Conservation (phyloP, 2,113 vertebrate species). For the Podocnemis expansa region DNA sequence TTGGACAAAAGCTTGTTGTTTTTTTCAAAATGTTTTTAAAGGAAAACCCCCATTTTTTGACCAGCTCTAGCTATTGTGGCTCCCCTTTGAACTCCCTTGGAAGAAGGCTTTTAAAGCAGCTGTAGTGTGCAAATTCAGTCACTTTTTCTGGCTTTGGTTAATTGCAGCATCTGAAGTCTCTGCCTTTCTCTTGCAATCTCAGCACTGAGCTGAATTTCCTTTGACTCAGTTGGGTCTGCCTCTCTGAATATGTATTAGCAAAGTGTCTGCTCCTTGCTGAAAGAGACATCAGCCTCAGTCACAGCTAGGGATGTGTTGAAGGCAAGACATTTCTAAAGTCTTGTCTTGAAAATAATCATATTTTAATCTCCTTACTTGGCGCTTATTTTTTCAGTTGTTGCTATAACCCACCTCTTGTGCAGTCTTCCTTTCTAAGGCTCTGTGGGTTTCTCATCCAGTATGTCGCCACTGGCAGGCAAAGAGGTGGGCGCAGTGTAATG, state of each 20-base stretch:
- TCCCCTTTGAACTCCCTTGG: rapidly evolving
- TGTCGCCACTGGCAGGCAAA: not conserved
- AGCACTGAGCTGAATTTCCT: not conserved
- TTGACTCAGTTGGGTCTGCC: not conserved
- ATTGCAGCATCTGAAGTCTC: not conserved
- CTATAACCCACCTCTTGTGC: not conserved
- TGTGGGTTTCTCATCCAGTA: not conserved
- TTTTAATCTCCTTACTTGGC: not conserved
- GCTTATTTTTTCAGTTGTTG: not conserved
- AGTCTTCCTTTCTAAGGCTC: not conserved
- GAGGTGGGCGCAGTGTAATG: too few relatives aligned
- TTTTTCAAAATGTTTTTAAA: not conserved
- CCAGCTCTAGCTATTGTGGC: not conserved
- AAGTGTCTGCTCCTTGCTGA: not conserved
- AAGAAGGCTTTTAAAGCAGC: not conserved
- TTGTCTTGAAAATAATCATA: not conserved
- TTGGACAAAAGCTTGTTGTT: not conserved
- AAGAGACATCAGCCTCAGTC: not conserved
- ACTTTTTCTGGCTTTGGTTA: not conserved
- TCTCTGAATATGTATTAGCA: rapidly evolving
- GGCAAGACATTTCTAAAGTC: not conserved
- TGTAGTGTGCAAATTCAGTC: not conserved
- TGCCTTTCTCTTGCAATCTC: not conserved
- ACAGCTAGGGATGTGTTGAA: not conserved
- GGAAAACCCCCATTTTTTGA: not conserved